phyloP scores from a whole-genome alignment of 2,113 vertebrate genomes.

The Desmodus rotundus region DNA sequence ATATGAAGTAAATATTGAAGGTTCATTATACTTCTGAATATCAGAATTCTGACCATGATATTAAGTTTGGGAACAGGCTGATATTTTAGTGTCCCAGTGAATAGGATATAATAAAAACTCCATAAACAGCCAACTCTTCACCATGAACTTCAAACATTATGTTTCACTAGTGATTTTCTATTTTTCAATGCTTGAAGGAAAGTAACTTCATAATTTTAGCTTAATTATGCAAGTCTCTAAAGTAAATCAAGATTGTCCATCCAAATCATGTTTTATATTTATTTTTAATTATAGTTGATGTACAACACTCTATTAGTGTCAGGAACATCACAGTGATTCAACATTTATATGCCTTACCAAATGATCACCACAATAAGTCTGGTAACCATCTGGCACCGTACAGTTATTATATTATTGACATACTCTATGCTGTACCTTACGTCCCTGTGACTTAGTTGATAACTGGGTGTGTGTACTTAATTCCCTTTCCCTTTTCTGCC shows the following conservation, averaged over 20 bases:
- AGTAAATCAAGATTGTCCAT: not conserved
- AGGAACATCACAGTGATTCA: not conserved
- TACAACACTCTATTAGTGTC: not conserved
- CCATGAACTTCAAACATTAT: constrained; percentile 28
- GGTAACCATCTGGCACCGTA: not conserved
- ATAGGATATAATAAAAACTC: constrained; percentile 59
- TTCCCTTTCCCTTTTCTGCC: not conserved
- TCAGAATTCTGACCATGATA: constrained; percentile 43
- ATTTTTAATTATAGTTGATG: not conserved
- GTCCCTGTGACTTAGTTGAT: not conserved
- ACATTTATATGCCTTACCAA: not conserved
- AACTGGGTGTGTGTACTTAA: not conserved
- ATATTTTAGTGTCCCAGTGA: constrained; percentile 55
- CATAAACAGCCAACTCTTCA: constrained; percentile 42
- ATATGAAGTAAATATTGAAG: constrained; percentile 43
- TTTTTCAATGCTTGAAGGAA: constrained; percentile 33
- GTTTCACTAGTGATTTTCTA: constrained; percentile 37
- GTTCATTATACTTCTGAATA: constrained; percentile 25
- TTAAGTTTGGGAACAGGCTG: constrained; percentile 60
- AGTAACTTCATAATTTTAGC: not conserved
- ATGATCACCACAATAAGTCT: not conserved
- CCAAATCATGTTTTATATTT: not conserved
- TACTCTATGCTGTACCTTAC: not conserved
- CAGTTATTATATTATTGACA: not conserved
- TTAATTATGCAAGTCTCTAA: not conserved